These are phyloP conservation scores for Aphelinus atriplicis DNA, from an alignment of 1,140 invertebrate species.

Conservation along the genomic window DNA sequence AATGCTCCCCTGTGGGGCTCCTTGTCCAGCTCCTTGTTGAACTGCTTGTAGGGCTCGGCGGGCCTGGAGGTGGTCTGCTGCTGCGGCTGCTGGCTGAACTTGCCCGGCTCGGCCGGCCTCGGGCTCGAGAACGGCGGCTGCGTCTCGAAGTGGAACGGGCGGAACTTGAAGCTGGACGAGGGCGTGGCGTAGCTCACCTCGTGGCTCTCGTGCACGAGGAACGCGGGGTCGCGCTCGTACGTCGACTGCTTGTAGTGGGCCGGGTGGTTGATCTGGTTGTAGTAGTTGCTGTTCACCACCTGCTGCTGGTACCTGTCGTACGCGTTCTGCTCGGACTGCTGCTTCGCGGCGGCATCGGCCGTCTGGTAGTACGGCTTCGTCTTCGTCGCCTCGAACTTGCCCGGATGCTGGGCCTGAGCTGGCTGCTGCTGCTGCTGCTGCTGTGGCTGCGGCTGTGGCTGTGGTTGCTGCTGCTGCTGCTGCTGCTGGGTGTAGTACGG, in stretches of 20 bases:
- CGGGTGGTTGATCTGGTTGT: slow-evolving; percentile 54
- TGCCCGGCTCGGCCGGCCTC: slow-evolving; percentile 42
- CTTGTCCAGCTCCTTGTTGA: slow-evolving; percentile 6
- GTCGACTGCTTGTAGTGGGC: slow-evolving; percentile 50
- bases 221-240: slow-evolving; percentile 56
- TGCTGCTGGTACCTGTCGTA: slow-evolving; percentile 42
- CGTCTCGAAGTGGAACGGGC: slow-evolving; percentile 45
- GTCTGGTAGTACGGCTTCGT: slow-evolving; percentile 51
- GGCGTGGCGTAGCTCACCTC: slow-evolving; percentile 58
- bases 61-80: slow-evolving; percentile 17
- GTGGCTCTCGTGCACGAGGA: slow-evolving; percentile 59
- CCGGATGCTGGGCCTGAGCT: slow-evolving; percentile 43
- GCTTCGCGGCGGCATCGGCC: slow-evolving; percentile 39
- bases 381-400: slow-evolving; percentile 56
- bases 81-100: slow-evolving; percentile 40
- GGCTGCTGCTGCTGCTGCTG: slow-evolving; percentile 47
- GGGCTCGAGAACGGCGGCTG: slow-evolving; percentile 38
- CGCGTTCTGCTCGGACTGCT: slow-evolving; percentile 17
- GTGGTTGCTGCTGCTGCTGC: slow-evolving; percentile 44
- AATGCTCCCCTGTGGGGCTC: slow-evolving; percentile 37
- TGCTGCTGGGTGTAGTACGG: slow-evolving; percentile 43
- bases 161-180: slow-evolving; percentile 51
- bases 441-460: slow-evolving; percentile 46
- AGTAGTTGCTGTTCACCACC: slow-evolving; percentile 49
- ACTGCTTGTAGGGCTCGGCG: slow-evolving; percentile 15